Evolutionary conservation across 2,113 vertebrate species (phyloP).

Genomic region (Butastur rufipennis): DNA sequence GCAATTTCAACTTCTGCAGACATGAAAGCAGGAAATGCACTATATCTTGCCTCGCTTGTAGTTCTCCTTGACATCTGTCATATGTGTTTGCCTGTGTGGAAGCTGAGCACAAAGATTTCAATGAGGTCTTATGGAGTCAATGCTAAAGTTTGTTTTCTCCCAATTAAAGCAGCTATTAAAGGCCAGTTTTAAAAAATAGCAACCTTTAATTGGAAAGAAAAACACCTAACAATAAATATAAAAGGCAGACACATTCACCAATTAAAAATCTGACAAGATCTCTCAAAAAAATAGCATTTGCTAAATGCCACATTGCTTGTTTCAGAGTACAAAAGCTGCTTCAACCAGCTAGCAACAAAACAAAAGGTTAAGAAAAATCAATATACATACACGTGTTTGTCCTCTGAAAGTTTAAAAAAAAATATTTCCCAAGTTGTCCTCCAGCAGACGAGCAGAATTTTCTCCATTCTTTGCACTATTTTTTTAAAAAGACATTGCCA

Average conservation of each 20-base stretch:
- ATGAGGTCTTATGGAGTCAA: constrained; percentile 31
- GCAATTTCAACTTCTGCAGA: background rate
- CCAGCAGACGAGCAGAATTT: background rate
- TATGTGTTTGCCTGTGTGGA: background rate
- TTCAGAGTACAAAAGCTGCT: constrained; percentile 38
- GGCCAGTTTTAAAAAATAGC: constrained; percentile 15
- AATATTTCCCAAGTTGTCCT: background rate
- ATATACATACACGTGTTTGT: background rate
- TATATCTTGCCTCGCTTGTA: background rate
- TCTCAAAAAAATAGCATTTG: constrained; percentile 39
- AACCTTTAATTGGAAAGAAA: constrained; percentile 66
- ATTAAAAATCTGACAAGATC: constrained; percentile 72
- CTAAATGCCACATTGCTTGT: constrained; percentile 61
- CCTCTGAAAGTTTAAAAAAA: background rate
- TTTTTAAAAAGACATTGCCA: background rate
- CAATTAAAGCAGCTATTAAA: constrained; percentile 69
- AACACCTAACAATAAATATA: constrained; percentile 52
- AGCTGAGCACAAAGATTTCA: constrained; percentile 12
- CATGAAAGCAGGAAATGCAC: background rate
- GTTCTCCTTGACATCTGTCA: background rate
- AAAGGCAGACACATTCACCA: constrained; percentile 58
- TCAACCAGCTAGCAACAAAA: constrained; percentile 33
- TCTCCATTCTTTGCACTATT: background rate
- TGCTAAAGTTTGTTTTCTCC: constrained; percentile 54
- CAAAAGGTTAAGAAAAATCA: constrained; percentile 63